Conservation (phyloP, 2,888 invertebrate genomes). For the Cartodere bifasciata region DNA sequence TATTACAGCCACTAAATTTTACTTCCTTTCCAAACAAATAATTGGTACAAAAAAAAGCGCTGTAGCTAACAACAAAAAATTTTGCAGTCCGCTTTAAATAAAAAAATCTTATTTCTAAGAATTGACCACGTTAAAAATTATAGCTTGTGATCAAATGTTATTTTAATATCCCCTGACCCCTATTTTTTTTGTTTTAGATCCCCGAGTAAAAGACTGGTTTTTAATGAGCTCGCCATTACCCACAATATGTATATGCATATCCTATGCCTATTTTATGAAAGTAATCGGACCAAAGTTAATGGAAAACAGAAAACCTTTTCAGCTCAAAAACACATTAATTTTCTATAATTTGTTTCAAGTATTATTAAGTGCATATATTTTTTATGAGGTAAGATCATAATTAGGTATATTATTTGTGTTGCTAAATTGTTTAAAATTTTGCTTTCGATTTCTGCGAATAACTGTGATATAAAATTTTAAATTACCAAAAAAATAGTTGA, state of each 20-base stretch:
- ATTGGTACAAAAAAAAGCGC: too few relatives aligned
- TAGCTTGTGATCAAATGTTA: background rate
- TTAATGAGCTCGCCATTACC: conserved; percentile 85
- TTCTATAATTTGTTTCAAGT: conserved; percentile 85
- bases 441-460: too few relatives aligned
- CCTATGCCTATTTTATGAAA: conserved; percentile 74
- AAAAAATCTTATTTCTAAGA: too few relatives aligned
- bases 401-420: too few relatives aligned
- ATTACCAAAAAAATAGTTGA: too few relatives aligned
- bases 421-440: too few relatives aligned
- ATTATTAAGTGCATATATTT: conserved; percentile 79
- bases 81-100: background rate
- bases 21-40: too few relatives aligned
- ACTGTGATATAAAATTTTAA: too few relatives aligned
- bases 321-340: conserved; percentile 65
- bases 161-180: background rate
- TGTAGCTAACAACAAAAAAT: too few relatives aligned
- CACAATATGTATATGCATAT: conserved; percentile 67
- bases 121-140: too few relatives aligned
- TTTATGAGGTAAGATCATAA: conserved; percentile 78
- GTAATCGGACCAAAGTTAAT: conserved; percentile 74
- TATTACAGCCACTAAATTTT: too few relatives aligned
- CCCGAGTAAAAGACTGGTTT: conserved; percentile 75
- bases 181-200: conserved; percentile 49
- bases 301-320: conserved; percentile 81